Conservation (phyloP, 2,113 vertebrate genomes). For the Pholis gunnellus region DNA sequence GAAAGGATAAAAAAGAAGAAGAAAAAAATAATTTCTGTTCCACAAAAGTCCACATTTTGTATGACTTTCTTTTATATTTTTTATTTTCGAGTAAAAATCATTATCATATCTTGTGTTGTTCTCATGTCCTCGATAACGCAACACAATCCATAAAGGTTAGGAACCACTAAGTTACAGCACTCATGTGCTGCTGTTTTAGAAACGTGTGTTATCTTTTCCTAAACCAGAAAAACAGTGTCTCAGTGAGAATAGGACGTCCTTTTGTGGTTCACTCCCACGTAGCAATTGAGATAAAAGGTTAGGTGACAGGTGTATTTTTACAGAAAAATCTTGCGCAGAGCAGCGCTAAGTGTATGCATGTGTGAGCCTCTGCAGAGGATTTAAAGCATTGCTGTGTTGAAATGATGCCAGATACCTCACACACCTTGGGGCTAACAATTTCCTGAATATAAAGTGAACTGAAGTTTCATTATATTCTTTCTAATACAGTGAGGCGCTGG, state of each 20-base stretch:
- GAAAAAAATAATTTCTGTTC: not conserved
- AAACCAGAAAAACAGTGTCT: conserved; percentile 12
- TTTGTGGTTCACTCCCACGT: not conserved
- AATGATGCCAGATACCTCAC: conserved; percentile 39
- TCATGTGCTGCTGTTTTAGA: conserved; percentile 3
- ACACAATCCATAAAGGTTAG: not conserved
- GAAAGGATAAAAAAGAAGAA: not conserved
- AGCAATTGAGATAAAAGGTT: conserved; percentile 41
- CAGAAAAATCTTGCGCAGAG: conserved; percentile 15
- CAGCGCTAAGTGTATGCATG: conserved; percentile 32
- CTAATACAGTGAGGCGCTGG: conserved; percentile 4
- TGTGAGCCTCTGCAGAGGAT: conserved; percentile 29
- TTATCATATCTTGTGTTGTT: not conserved
- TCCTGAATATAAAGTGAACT: conserved; percentile 27
- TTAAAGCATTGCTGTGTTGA: conserved; percentile 45
- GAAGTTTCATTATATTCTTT: conserved; percentile 31
- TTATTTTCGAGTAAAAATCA: not conserved
- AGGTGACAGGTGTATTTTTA: conserved; percentile 35
- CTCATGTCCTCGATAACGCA: not conserved
- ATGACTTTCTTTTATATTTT: not conserved
- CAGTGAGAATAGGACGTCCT: not conserved
- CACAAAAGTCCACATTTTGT: not conserved
- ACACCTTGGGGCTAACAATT: conserved; percentile 29
- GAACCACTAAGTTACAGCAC: not conserved
- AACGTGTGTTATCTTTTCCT: not conserved